These are phyloP conservation scores for Drosophila limbata DNA, from an alignment of 2,888 invertebrate genomes.

Conservation along the genomic window DNA sequence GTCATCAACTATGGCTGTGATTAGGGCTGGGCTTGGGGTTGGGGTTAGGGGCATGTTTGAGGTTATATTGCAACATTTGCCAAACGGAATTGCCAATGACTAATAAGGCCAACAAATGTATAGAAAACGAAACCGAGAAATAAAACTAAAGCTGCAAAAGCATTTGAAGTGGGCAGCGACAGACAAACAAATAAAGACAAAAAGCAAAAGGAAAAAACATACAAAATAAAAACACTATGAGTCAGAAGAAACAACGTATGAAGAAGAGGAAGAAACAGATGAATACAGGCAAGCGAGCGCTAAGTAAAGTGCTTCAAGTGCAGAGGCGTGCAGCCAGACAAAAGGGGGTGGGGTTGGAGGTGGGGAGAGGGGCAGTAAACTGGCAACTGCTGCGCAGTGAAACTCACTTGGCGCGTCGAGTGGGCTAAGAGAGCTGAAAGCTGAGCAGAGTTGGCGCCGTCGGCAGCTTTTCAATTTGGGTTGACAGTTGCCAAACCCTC, in stretches of 20 bases:
- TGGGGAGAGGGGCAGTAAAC: background rate
- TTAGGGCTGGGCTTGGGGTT: conserved; percentile 4
- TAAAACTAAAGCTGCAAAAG: conserved; percentile 36
- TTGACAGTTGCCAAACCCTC: conserved; percentile 42
- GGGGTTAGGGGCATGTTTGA: conserved; percentile 14
- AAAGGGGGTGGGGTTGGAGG: background rate
- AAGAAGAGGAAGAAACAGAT: conserved; percentile 24
- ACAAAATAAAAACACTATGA: conserved; percentile 33
- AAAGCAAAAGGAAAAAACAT: conserved; percentile 5
- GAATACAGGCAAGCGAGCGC: conserved; percentile 8
- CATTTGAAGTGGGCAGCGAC: conserved; percentile 52
- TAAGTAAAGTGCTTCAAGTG: conserved; percentile 36
- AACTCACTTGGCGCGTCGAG: conserved; percentile 50
- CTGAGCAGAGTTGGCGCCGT: conserved; percentile 47
- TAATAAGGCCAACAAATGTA: conserved; percentile 59
- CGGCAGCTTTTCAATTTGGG: conserved; percentile 49
- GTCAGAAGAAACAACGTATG: conserved; percentile 31
- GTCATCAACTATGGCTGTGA: conserved; percentile 14
- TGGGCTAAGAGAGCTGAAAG: conserved; percentile 36
- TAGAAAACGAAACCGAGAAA: conserved; percentile 22
- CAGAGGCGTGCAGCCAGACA: conserved; percentile 18
- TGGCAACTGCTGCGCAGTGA: conserved; percentile 33
- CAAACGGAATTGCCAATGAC: conserved; percentile 58
- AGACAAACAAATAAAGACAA: conserved; percentile 39
- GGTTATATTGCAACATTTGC: conserved; percentile 59